Evolutionary conservation across 1,140 invertebrate genomes (phyloP), one percentile per base, ranked within the genome.

Genomic region (Orchestia grillus): DNA sequence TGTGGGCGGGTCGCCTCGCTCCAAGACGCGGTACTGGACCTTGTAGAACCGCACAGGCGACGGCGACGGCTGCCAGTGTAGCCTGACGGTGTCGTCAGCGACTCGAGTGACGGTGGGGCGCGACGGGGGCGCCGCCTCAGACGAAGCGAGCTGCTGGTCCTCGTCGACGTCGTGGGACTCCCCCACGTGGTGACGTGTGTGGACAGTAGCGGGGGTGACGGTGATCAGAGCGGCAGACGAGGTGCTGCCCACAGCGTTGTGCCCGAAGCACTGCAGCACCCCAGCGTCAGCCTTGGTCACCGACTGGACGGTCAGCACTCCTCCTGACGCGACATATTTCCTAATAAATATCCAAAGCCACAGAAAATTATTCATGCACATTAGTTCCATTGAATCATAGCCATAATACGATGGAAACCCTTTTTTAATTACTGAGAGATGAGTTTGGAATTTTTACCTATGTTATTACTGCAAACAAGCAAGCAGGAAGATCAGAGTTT

Each of bases 81-180:
- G 92, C 44, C 92, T 94, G 92, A 94, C 92, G 92, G 92, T 47
- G 44, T 94, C 92, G 44, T 94, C 92, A 0, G 92, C 92, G 3
- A 94, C 92, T 47, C 92, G 45, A 47, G 92, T 47, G 92, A 94
- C 92, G 92, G 92, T 94, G 44, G 92, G 92, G 44, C 92, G 92
- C 0, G 92, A 94, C 3, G 44, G 44, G 11, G 92, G 92, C n/a
- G 47, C 1, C 92, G 44, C 92, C 43, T 94, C 92, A 45, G 40
- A 44, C 0, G n/a, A 42, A 4, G 15, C 43, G n/a, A 1, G 41
- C 41, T 90, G 28, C 15, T 42, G 88, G 15, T 23, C 15, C 28
- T 77, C 62, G 28, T 1, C 36, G 1, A 36, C 28, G 88, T 44
- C 47, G 6, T 19, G 6, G 6, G 6, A 6, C 11, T 15, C 62